Percentiles rank a stretch among this genome's conserved stretches.
Evolutionary conservation across 2,888 invertebrate genomes (phyloP).

Genomic region (Cyrtodaria siliqua): DNA sequence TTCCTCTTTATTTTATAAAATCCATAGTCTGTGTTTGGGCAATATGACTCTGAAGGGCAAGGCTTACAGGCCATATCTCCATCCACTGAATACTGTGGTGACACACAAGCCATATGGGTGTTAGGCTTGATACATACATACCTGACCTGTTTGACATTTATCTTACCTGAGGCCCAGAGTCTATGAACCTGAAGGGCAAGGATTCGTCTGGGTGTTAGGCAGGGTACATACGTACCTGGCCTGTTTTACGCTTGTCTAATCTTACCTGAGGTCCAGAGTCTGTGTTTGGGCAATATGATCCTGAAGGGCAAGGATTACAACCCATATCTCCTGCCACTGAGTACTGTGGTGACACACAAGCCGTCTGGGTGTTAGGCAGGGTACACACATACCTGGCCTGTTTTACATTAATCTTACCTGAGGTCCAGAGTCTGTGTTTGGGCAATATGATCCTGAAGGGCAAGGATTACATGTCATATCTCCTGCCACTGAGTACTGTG

Average conservation of each 20-base stretch:
- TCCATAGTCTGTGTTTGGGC: conserved; percentile 61
- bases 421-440: conserved; percentile 58
- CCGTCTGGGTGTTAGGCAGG: conserved; percentile 43
- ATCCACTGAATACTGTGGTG: conserved; percentile 71
- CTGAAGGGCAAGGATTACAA: conserved; percentile 79
- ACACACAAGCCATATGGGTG: conserved; percentile 67
- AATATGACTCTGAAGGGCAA: conserved; percentile 78
- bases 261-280: conserved; percentile 66
- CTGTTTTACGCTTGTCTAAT: too few species aligned
- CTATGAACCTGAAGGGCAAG: conserved; percentile 78
- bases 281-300: conserved; percentile 71
- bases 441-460: conserved; percentile 77
- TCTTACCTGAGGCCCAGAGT: conserved; percentile 65
- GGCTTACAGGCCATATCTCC: conserved; percentile 74
- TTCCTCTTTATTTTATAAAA: conserved; percentile 66
- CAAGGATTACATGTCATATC: conserved; percentile 77
- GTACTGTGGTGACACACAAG: conserved; percentile 75
- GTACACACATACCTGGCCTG: conserved; percentile 78
- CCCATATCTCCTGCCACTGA: conserved; percentile 71
- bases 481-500: conserved; percentile 73
- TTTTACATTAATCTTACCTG: too few species aligned
- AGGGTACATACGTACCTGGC: conserved; percentile 71
- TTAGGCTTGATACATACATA: conserved; percentile 67
- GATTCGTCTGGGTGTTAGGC: conserved; percentile 46
- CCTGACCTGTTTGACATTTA: too few species aligned